A percentile compares a stretch with the other conserved stretches of the same genome.
Evolutionary conservation across 2,888 invertebrate species (phyloP).

Genomic region (Drosophila histrio): DNA sequence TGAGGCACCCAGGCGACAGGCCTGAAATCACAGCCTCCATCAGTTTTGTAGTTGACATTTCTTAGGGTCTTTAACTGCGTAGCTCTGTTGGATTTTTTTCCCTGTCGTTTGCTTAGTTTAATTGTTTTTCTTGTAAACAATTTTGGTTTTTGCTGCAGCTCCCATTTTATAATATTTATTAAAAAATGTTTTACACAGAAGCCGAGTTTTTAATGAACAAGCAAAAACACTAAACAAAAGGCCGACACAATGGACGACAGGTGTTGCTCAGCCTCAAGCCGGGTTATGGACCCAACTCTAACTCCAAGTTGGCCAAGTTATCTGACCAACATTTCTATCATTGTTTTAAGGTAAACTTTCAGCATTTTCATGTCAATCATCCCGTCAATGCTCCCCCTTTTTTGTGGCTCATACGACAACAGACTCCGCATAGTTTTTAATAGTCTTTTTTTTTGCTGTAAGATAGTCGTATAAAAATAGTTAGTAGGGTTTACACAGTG

Average conservation of each 20-base stretch:
- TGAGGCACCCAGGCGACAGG: conserved; percentile 44
- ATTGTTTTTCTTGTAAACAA: conserved; percentile 78
- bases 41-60: conserved; percentile 68
- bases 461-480: too few relatives aligned
- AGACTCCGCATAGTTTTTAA: background rate
- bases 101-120: conserved; percentile 55
- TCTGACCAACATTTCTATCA: conserved; percentile 68
- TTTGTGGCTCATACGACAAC: conserved; percentile 3
- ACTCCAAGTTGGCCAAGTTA: conserved; percentile 4
- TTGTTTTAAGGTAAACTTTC: conserved; percentile 83
- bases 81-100: conserved; percentile 39
- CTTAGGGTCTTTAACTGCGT: conserved; percentile 78
- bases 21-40: conserved; percentile 63
- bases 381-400: background rate
- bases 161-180: conserved; percentile 73
- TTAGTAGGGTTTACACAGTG: background rate
- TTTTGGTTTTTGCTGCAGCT: conserved; percentile 66
- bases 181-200: conserved; percentile 81
- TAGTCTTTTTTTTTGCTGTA: background rate
- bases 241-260: conserved; percentile 68
- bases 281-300: background rate
- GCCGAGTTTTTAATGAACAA: conserved; percentile 69
- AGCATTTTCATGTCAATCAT: conserved; percentile 83
- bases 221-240: conserved; percentile 23
- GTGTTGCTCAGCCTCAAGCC: conserved; percentile 52